phyloP scores from a whole-genome alignment of 2,797 vertebrate species.

The Ctenopoma kingsleyae region DNA sequence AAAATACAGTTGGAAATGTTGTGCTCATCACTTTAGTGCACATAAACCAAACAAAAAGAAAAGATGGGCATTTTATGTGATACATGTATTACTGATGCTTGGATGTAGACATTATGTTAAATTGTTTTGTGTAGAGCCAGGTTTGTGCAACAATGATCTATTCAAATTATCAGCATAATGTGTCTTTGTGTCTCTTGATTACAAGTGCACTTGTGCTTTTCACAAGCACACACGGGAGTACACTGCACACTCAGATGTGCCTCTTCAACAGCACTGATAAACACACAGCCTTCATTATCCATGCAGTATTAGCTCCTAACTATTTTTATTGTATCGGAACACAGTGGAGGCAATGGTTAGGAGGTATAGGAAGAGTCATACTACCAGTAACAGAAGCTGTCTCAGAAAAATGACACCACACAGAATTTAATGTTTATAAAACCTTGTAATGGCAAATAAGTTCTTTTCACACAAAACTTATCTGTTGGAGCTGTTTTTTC shows the following conservation, averaged over 20 bases:
- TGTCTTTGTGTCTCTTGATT: conserved; percentile 19
- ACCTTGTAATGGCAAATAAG: too few species aligned
- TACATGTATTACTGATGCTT: not conserved
- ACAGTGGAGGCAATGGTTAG: too few species aligned
- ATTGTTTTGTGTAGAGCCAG: conserved; percentile 10
- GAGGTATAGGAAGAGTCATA: too few species aligned
- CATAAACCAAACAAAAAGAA: not conserved
- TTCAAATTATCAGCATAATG: conserved; percentile 16
- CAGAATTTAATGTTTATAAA: too few species aligned
- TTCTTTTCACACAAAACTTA: too few species aligned
- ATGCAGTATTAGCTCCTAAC: too few species aligned
- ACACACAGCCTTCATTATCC: not conserved
- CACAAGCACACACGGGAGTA: conserved; percentile 17
- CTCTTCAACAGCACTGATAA: conserved; percentile 8
- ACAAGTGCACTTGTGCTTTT: conserved; percentile 30
- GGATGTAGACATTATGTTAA: conserved; percentile 7
- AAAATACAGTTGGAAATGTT: conserved; percentile 7
- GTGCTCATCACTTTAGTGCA: not conserved
- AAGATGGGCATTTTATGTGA: conserved; percentile 17
- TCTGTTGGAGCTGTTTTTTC: too few species aligned
- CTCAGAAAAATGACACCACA: too few species aligned
- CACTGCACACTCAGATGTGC: not conserved
- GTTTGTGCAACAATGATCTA: conserved; percentile 14
- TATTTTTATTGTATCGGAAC: too few species aligned
- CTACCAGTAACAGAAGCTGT: too few species aligned